Conservation (phyloP, 2,113 vertebrate genomes). For the Epinephelus cyanopodus region DNA sequence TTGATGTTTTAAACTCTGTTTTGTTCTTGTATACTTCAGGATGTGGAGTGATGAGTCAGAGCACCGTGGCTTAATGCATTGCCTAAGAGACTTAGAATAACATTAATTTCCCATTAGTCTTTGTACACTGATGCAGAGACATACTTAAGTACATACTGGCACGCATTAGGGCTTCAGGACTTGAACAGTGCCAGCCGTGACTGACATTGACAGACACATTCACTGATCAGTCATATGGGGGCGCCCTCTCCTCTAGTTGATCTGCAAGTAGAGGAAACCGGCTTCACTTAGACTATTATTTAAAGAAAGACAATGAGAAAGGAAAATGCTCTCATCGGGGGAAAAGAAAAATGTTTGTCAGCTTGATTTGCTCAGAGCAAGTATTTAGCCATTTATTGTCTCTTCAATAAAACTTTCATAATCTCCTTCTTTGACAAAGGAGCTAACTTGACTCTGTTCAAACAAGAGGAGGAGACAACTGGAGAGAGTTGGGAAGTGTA, state of each 20-base stretch:
- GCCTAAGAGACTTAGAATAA: background rate
- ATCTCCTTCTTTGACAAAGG: background rate
- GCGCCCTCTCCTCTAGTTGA: constrained; percentile 66
- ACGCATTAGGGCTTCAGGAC: constrained; percentile 3
- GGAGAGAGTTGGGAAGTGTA: constrained; percentile 34
- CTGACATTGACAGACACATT: constrained; percentile 1
- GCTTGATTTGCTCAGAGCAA: constrained; percentile 46
- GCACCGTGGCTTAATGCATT: constrained; percentile 2
- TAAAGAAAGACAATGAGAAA: constrained; percentile 57
- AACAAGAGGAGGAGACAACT: constrained; percentile 38
- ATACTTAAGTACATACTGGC: constrained; percentile 14
- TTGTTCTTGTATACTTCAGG: background rate
- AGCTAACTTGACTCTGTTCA: constrained; percentile 2
- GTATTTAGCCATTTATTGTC: constrained; percentile 45
- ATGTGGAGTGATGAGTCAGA: background rate
- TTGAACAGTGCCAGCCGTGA: background rate
- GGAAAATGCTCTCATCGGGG: constrained; percentile 55
- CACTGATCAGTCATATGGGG: constrained; percentile 67
- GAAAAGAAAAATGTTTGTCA: constrained; percentile 53
- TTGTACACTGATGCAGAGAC: background rate
- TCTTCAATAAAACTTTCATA: constrained; percentile 19
- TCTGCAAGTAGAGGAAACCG: constrained; percentile 21
- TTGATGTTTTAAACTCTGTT: background rate
- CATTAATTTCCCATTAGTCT: background rate
- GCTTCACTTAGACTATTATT: constrained; percentile 53